Evolutionary conservation across 2,797 vertebrate genomes (phyloP).

Genomic region (Muraenolepis orangiensis): DNA sequence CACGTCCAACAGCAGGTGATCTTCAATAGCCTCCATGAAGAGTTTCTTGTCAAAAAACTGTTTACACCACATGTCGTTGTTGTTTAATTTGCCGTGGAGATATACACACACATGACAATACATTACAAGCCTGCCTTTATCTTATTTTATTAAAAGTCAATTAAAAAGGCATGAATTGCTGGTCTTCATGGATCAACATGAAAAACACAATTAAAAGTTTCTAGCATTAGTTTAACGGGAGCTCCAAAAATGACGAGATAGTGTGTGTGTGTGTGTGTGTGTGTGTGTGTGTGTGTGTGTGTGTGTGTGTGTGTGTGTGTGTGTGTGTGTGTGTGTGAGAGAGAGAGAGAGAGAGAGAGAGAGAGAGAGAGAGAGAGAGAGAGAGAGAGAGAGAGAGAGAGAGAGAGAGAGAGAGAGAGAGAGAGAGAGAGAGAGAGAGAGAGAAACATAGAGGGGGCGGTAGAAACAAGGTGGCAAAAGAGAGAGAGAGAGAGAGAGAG

Average conservation of each 20-base stretch:
- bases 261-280: no score
- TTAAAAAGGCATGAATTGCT: background rate
- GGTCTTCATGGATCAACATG: background rate
- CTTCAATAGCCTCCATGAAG: constrained; percentile 5
- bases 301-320: no score
- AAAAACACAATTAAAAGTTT: background rate
- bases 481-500: constrained; percentile 7
- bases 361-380: background rate
- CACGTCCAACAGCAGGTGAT: constrained; percentile 55
- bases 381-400: background rate
- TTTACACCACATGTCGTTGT: background rate
- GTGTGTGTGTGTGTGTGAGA: no score
- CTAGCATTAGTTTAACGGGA: background rate
- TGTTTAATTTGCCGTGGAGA: background rate
- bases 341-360: no score
- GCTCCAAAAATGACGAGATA: no score
- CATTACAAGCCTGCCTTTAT: background rate
- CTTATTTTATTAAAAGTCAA: background rate
- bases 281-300: no score
- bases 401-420: background rate
- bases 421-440: background rate
- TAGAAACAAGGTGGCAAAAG: background rate
- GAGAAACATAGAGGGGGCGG: background rate
- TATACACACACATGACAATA: background rate
- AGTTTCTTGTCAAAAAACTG: background rate